Percentiles rank a stretch among this genome's conserved stretches.
These are phyloP conservation scores for Mythimna impura DNA, from an alignment of 2,888 invertebrate species.

Conservation along the genomic window DNA sequence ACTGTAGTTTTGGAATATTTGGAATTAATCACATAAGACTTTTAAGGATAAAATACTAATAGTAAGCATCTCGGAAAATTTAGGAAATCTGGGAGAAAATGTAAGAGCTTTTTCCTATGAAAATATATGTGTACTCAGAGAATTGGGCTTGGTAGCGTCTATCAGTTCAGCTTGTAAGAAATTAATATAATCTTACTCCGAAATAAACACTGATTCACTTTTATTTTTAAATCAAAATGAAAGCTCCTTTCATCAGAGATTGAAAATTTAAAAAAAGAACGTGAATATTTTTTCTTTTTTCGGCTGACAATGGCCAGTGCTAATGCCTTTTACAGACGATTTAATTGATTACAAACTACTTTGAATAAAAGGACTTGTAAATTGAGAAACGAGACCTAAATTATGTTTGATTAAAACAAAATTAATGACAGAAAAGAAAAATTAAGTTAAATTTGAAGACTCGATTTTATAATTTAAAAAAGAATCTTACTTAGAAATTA, in stretches of 20 bases:
- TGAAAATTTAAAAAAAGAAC: constrained; percentile 20
- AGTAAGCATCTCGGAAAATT: neutral
- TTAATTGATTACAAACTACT: constrained; percentile 19
- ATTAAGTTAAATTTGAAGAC: neutral
- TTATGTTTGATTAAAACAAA: constrained; percentile 2
- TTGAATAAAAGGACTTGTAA: constrained; percentile 15
- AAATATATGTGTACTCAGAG: neutral
- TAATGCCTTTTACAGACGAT: constrained; percentile 22
- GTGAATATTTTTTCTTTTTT: constrained; percentile 2
- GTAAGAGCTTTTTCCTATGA: neutral
- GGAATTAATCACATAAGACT: neutral
- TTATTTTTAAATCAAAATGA: constrained; percentile 16
- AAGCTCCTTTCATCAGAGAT: constrained; percentile 6
- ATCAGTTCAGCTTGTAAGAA: neutral
- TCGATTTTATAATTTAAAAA: neutral
- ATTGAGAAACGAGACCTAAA: neutral
- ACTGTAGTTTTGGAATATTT: neutral
- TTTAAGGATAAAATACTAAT: neutral
- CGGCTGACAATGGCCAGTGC: constrained; percentile 23
- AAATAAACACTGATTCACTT: neutral
- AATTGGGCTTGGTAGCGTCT: neutral
- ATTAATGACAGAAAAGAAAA: neutral
- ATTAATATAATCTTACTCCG: neutral
- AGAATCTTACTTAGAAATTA: neutral
- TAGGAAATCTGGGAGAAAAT: neutral